These are phyloP conservation scores for Chaetura pelagica DNA, from an alignment of 2,113 vertebrate species.

Conservation along the genomic window DNA sequence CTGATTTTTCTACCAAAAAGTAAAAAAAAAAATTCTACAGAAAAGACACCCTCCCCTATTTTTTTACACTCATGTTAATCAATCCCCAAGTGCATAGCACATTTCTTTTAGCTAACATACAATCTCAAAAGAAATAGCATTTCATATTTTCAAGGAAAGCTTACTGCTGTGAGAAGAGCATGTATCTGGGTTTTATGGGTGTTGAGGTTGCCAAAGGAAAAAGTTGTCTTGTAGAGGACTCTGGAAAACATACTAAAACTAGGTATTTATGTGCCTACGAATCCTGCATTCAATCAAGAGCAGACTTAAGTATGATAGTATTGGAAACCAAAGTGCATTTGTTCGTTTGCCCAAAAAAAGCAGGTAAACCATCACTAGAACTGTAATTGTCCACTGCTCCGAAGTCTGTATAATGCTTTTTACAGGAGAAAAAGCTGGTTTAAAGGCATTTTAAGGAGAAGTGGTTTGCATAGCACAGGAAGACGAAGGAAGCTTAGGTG, in stretches of 20 bases:
- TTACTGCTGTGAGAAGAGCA: not conserved
- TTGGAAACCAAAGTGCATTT: constrained; percentile 12
- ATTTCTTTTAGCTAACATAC: constrained; percentile 18
- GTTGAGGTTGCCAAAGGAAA: constrained; percentile 21
- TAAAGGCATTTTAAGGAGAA: not conserved
- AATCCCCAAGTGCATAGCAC: not conserved
- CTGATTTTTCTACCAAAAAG: not conserved
- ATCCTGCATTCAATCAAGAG: constrained; percentile 18
- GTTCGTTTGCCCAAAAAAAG: constrained; percentile 13
- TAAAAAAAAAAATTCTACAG: not conserved
- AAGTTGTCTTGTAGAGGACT: not conserved
- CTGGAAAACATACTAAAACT: constrained; percentile 38
- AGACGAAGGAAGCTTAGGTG: not conserved
- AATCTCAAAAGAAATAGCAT: not conserved
- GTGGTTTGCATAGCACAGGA: not conserved
- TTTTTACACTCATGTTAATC: not conserved
- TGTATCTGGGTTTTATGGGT: not conserved
- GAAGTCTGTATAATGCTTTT: not conserved
- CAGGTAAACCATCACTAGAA: not conserved
- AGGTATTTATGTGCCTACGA: not conserved
- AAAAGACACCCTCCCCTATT: not conserved
- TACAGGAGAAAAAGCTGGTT: not conserved
- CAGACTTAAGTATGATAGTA: not conserved
- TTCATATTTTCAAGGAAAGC: not conserved
- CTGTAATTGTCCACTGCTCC: not conserved